Percentiles rank a stretch among this genome's conserved stretches.
Evolutionary conservation across 2,113 vertebrate genomes (phyloP).

Genomic region (Aplodontia rufa): DNA sequence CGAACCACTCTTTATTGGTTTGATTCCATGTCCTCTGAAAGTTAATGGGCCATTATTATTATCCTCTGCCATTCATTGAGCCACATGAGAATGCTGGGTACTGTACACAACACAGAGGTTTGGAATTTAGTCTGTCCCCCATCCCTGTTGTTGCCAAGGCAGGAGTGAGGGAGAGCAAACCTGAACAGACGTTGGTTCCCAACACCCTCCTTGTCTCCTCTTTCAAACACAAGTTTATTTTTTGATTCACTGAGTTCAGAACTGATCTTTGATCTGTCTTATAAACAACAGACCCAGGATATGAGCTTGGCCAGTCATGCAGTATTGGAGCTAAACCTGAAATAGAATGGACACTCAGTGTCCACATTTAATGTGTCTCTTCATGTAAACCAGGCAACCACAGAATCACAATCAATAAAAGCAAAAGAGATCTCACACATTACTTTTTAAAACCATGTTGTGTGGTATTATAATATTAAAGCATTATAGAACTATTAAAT

Average conservation of each 20-base stretch:
- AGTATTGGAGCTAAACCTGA: not conserved
- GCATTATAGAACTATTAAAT: not conserved
- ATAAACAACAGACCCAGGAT: not conserved
- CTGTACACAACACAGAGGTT: not conserved
- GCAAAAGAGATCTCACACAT: not conserved
- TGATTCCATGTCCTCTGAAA: conserved; percentile 78
- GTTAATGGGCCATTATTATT: conserved; percentile 59
- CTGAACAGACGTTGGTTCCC: not conserved
- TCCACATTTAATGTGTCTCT: no score
- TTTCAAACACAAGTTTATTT: not conserved
- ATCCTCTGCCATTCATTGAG: not conserved
- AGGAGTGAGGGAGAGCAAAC: not conserved
- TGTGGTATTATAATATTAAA: not conserved
- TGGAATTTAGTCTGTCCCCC: not conserved
- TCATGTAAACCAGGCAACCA: not conserved
- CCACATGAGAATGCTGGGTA: not conserved
- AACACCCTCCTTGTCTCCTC: not conserved
- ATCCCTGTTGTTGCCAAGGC: not conserved
- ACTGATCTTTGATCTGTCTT: not conserved
- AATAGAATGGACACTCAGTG: not conserved
- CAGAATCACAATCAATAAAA: not conserved
- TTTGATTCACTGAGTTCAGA: not conserved
- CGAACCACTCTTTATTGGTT: conserved; percentile 76
- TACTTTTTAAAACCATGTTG: not conserved
- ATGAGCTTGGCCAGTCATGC: not conserved